Base-by-base conservation (phyloP, 2,797 vertebrate genomes). In the Antrozous pallidus region DNA sequence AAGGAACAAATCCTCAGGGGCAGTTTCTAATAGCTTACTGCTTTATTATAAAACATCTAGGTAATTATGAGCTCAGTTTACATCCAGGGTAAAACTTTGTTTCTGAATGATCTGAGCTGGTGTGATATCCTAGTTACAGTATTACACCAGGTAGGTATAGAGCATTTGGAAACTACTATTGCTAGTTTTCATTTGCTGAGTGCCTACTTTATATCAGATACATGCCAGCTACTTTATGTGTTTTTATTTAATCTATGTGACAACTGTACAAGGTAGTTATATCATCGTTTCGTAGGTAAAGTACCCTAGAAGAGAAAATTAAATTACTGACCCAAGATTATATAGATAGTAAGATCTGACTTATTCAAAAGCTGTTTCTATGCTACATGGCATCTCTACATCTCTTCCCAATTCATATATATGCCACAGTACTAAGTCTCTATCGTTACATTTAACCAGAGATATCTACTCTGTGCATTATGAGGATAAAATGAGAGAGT, bases 161-260 rank as follows among this genome's bases (percentile, higher is more conserved):
- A 87, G 28, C 74, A 70, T 95, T 74, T 47, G 82, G 91, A 80
- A 93, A 47, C 70, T 54, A 18, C 61, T 40, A 6, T 70, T 81
- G 56, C 28, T 74, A 24, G 28, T 87, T 95, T 87, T 86, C 71
- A 40, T 75, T 90, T 89, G 56, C n/a, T 20, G 18, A 94, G 78
- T 80, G 14, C n/a, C 38, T 88, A 16, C 54, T 73, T 28, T 58
- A 22, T 89, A 28, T 49, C 81, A 83, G 83, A 78, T 22, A 51
- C 26, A 3, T 54, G 17, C 69, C 42, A 61, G 22, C 63, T 78
- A 63, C 67, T 83, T 54, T 33, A 16, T 3, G 0, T 90, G 3
- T 10, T 83, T 89, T 88, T 73, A 56, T 95, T 95, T 94, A 75
- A 42, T 54, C 10, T 74, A 18, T 71, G 20, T 78, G 45, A 81